Base-by-base conservation (phyloP, 2,113 vertebrate species). In the Tretioscincus oriximinensis region DNA sequence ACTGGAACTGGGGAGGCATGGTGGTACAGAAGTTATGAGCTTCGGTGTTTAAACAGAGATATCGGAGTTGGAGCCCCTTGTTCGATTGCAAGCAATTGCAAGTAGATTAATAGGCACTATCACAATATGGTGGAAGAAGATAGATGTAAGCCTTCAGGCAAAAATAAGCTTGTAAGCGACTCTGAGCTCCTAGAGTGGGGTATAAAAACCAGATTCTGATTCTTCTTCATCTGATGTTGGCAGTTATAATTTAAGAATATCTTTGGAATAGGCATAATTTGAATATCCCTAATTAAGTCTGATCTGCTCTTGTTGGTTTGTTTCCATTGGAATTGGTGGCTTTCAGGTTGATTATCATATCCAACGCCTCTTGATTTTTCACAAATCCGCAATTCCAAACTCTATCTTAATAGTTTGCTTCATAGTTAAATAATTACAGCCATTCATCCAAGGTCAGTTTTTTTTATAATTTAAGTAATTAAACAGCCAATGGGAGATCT, bases 361-460 rank as follows among this genome's bases (percentile, higher is more conserved):
- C 68, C 12, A 72, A 8, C 11, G 65, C 75, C 79, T 85, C 78
- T 87, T 85, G 47, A 65, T 84, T 66, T 71, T 77, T 47, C 68
- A 20, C n/a, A 76, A 76, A 87, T 10, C 1, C 73, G 8, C 54
- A 0, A 60, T 45, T 31, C 72, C 61, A 68, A 10, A 16, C 12
- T 76, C 22, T 88, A 7, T 24, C 21, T 51, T 2, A 80, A 2
- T 73, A 18, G 85, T 80, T 78, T 7, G 35, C 21, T 45, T 77
- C 58, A 64, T 72, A 67, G 74, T 67, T 35, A 63, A 66, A 80
- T 87, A 89, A 31, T 35, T 58, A 45, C 64, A 82, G 7, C 77
- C 29, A 75, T 86, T 85, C 28, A 67, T 22, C 51, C 65, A 82
- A 77, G 26, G 11, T 89, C 84, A 16, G 45, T 49, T 77, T 86